These are phyloP conservation scores for Tenualosa ilisha DNA, from an alignment of 2,797 vertebrate genomes.

Conservation along the genomic window DNA sequence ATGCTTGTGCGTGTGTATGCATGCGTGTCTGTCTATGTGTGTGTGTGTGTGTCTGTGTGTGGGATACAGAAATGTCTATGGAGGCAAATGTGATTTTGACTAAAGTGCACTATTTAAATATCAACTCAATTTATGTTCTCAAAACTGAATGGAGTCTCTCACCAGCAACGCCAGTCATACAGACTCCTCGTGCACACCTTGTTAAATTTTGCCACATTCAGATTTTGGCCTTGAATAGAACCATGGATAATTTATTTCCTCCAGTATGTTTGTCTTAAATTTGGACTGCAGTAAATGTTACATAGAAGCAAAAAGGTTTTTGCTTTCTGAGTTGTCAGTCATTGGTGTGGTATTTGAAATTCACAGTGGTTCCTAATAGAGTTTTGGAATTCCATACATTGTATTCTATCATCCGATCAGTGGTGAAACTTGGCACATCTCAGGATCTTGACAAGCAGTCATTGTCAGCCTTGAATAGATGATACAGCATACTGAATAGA, in stretches of 20 bases:
- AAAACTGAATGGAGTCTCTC: background rate
- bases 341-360: background rate
- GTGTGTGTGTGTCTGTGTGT: background rate
- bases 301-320: background rate
- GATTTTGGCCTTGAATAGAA: background rate
- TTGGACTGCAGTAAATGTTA: background rate
- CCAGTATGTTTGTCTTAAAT: background rate
- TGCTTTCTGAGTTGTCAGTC: background rate
- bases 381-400: background rate
- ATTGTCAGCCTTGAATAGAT: background rate
- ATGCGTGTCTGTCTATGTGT: no score
- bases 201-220: background rate
- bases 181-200: background rate
- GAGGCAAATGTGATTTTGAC: background rate
- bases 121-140: background rate
- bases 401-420: background rate
- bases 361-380: background rate
- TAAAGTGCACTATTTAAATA: background rate
- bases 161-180: background rate
- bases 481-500: background rate
- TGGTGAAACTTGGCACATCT: background rate
- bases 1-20: background rate
- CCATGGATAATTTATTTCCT: background rate
- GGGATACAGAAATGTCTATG: background rate
- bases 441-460: constrained; percentile 8